phyloP scores from a whole-genome alignment of 1,140 invertebrate genomes.

The Dolichoris vasculosae region DNA sequence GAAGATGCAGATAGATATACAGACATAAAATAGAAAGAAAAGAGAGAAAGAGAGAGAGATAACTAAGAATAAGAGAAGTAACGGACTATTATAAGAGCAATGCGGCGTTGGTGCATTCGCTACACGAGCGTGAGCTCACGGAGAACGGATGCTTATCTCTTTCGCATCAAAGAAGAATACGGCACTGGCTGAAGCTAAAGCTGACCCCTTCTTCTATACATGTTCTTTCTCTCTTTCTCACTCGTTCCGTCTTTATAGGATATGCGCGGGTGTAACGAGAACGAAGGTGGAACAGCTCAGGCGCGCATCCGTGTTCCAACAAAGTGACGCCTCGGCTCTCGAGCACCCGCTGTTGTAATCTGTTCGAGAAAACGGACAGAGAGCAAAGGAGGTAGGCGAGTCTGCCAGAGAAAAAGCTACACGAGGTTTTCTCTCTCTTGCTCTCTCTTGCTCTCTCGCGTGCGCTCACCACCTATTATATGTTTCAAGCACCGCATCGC shows the following conservation, averaged over 20 bases:
- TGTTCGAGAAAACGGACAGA: constrained; percentile 22
- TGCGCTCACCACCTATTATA: constrained; percentile 11
- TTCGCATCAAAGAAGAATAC: constrained; percentile 33
- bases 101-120: not conserved
- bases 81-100: constrained; percentile 6
- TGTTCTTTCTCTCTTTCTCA: not conserved
- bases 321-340: constrained; percentile 31
- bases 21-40: not conserved
- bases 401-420: constrained; percentile 10
- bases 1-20: not conserved
- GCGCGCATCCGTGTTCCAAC: constrained; percentile 35
- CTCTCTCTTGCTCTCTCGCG: not conserved
- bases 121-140: constrained; percentile 20
- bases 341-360: constrained; percentile 10
- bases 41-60: constrained; percentile 1
- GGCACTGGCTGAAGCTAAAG: not conserved
- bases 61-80: not conserved
- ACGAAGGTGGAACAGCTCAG: constrained; percentile 6
- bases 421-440: not conserved
- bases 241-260: constrained; percentile 4
- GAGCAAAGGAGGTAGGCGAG: not conserved
- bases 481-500: not conserved
- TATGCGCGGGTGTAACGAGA: constrained; percentile 35
- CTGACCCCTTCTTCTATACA: not conserved
- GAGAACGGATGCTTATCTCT: constrained; percentile 24